phyloP scores from a whole-genome alignment of 2,888 invertebrate genomes.

The Nezara viridula region DNA sequence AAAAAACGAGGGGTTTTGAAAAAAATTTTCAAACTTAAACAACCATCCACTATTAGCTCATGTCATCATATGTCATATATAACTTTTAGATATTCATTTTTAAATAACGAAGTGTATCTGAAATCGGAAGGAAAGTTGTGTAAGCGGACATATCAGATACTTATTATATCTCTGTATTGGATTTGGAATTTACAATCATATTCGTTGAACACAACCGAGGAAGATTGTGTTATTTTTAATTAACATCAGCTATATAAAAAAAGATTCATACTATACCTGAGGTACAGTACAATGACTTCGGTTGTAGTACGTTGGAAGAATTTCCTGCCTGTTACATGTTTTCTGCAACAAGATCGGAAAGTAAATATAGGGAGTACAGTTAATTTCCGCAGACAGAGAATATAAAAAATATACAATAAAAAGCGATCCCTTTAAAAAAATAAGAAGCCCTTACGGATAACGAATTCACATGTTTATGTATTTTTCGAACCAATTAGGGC shows the following conservation, averaged over 20 bases:
- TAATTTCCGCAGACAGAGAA: not conserved
- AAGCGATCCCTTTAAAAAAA: not conserved
- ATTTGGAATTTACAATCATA: not conserved
- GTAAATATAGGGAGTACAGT: not conserved
- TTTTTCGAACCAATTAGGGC: constrained; percentile 54
- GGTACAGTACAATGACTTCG: not conserved
- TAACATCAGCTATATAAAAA: not conserved
- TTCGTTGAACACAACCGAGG: not conserved
- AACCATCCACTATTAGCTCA: too few relatives aligned
- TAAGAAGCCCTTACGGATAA: not conserved
- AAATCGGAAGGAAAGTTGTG: too few relatives aligned
- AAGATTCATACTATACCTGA: not conserved
- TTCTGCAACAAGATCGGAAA: not conserved
- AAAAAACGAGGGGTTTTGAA: too few relatives aligned
- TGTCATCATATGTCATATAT: too few relatives aligned
- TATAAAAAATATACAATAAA: not conserved
- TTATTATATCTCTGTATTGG: not conserved
- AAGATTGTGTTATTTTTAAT: not conserved
- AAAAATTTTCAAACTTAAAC: too few relatives aligned
- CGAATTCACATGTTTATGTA: constrained; percentile 58
- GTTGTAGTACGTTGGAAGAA: not conserved
- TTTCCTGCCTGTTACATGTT: not conserved
- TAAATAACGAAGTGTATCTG: too few relatives aligned
- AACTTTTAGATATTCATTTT: too few relatives aligned
- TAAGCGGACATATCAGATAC: too few relatives aligned